These are phyloP conservation scores for Semnornis frantzii DNA, from an alignment of 2,113 vertebrate genomes.

Conservation along the genomic window DNA sequence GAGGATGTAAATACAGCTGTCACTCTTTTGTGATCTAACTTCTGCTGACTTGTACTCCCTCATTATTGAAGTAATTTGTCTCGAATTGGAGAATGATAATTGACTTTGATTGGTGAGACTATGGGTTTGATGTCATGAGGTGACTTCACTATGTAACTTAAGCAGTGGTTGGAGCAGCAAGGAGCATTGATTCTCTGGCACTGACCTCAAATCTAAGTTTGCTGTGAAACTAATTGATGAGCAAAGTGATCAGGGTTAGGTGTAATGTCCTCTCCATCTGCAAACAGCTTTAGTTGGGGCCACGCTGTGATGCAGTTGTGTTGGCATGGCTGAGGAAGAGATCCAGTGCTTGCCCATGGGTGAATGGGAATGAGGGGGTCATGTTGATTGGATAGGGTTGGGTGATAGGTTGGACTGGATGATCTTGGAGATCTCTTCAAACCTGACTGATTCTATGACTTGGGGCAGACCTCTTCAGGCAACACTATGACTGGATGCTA, in stretches of 20 bases:
- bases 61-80: neutral
- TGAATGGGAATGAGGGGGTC: no score
- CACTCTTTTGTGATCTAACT: neutral
- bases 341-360: fast-evolving
- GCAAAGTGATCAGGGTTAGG: neutral
- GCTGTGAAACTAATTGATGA: neutral
- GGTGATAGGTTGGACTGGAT: no score
- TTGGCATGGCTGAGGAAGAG: neutral
- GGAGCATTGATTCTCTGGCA: neutral
- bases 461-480: no score
- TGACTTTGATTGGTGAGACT: neutral
- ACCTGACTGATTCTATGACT: no score
- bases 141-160: neutral
- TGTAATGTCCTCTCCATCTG: neutral
- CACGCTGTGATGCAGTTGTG: fast-evolving
- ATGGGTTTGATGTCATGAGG: neutral
- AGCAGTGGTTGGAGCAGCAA: neutral
- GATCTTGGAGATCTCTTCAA: no score
- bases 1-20: conserved; percentile 14
- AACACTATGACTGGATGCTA: neutral
- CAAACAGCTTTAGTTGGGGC: fast-evolving
- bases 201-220: neutral
- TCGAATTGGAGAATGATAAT: neutral
- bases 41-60: neutral
- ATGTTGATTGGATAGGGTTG: no score